Evolutionary conservation across 2,888 invertebrate species (phyloP).

Genomic region (Sussaba pulchella): DNA sequence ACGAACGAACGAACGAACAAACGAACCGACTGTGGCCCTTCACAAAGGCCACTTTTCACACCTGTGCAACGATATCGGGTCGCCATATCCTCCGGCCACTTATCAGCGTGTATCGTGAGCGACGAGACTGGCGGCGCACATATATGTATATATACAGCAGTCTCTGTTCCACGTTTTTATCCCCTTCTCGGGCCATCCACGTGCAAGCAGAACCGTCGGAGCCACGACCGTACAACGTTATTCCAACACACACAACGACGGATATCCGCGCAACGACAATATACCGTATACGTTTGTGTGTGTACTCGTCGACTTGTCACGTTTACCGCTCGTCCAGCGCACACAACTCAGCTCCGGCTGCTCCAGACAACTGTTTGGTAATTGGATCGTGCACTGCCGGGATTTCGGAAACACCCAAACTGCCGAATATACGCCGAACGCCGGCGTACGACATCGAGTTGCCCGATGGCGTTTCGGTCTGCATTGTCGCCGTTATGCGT

Average conservation of each 20-base stretch:
- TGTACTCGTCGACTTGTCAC: slow-evolving; percentile 36
- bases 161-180: slow-evolving; percentile 3
- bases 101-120: slow-evolving; percentile 41
- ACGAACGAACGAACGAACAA: slow-evolving; percentile 35
- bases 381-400: slow-evolving; percentile 74
- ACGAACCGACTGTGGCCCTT: slow-evolving; percentile 2
- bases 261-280: slow-evolving; percentile 13
- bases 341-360: slow-evolving; percentile 52
- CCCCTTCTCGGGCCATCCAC: slow-evolving; percentile 4
- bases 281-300: slow-evolving; percentile 2
- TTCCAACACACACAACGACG: not conserved
- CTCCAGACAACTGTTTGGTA: slow-evolving; percentile 68
- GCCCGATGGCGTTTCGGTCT: slow-evolving; percentile 35
- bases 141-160: too few species aligned
- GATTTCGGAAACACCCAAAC: slow-evolving; percentile 75
- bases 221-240: slow-evolving; percentile 1
- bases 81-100: slow-evolving; percentile 55
- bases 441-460: slow-evolving; percentile 35
- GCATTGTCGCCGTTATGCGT: slow-evolving; percentile 38
- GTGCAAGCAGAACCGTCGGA: not conserved
- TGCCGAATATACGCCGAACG: slow-evolving; percentile 69
- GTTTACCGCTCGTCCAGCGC: slow-evolving; percentile 46
- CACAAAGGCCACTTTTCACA: slow-evolving; percentile 62
- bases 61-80: slow-evolving; percentile 66
- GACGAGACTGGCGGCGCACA: slow-evolving; percentile 1